Evolutionary conservation across 1,140 invertebrate species (phyloP).

Genomic region (Neodiprion lecontei): DNA sequence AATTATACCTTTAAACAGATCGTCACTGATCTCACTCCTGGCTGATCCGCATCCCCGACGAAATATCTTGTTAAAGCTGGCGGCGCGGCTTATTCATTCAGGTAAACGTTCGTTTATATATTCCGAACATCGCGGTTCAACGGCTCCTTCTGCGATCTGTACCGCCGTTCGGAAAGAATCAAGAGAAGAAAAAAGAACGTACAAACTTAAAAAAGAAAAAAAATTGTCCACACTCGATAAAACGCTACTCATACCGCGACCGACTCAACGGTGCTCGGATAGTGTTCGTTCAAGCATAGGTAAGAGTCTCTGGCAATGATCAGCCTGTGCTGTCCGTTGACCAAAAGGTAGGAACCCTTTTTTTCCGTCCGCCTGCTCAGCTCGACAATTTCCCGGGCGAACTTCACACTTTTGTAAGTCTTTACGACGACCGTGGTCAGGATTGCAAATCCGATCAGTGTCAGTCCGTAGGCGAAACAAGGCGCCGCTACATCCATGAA

Average conservation of each 20-base stretch:
- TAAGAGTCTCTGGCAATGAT: slow-evolving; percentile 69
- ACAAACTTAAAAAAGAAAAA: too few relatives aligned
- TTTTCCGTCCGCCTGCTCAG: slow-evolving; percentile 74
- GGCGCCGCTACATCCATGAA: slow-evolving; percentile 74
- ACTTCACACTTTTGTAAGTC: slow-evolving; percentile 77
- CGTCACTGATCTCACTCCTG: too few relatives aligned
- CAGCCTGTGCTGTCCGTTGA: slow-evolving; percentile 73
- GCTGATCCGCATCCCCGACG: too few relatives aligned
- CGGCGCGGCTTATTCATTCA: too few relatives aligned
- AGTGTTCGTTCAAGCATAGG: slow-evolving; percentile 59
- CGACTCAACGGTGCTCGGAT: slow-evolving; percentile 30
- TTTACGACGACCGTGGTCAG: slow-evolving; percentile 72
- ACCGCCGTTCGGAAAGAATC: too few relatives aligned
- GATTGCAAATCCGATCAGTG: slow-evolving; percentile 70
- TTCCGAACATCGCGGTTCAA: too few relatives aligned
- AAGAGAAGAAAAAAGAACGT: too few relatives aligned
- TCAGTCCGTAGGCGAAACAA: slow-evolving; percentile 73
- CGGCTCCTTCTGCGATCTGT: too few relatives aligned
- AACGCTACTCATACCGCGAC: slow-evolving; percentile 18
- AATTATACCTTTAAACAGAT: too few relatives aligned
- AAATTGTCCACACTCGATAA: too few relatives aligned
- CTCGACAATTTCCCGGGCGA: slow-evolving; percentile 79
- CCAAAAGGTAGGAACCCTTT: slow-evolving; percentile 73
- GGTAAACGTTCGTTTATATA: too few relatives aligned
- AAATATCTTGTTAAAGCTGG: too few relatives aligned